Evolutionary conservation across 2,888 invertebrate genomes (phyloP), one percentile per base, ranked within the genome.

Genomic region (Azorinus chamasolen): DNA sequence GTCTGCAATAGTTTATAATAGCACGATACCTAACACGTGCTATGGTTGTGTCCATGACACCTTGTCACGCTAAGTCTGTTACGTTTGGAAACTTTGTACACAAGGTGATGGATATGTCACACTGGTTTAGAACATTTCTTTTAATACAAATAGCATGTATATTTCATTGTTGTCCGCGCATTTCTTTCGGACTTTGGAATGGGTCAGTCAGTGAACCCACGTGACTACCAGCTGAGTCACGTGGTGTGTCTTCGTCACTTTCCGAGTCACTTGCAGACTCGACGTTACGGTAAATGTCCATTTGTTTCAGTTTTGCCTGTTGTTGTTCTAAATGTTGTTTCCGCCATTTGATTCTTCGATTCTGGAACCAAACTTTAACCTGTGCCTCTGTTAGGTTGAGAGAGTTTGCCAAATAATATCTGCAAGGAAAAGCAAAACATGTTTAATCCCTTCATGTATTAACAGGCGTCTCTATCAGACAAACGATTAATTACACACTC

Each of bases 251-350:
- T 51, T 81, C 83, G 24, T 78, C 82, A 58, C 65, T 72, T 43
- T 83, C 83, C 14, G 69, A 64, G 41, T 79, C 83, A 57, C 81
- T 83, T 27, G 69, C 82, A n/a, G 84, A 78, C 32, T 86, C 83
- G 14, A 65, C 54, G 39, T 75, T 71, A 37, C 70, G 63, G 72
- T 81, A 83, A 20, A 83, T 72, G 39, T 85, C 74, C n/a, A 83
- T 66, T 6, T 75, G 66, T 53, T 73, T 73, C 3, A 80, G 70
- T 64, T 73, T 80, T 1, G 80, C 80, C 41, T 90, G 89, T 65
- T 98, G 97, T 88, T 97, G 95, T 91, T 98, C 98, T 87, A 98
- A 94, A 88, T 98, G 97, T 89, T 98, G 97, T 91, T 99, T 99
- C 58, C 98, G 95, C 98, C 98, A 98, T 94, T 97, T 97, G 86